These are phyloP conservation scores for Solenopsis fugax DNA, from an alignment of 1,140 invertebrate species.

Conservation along the genomic window DNA sequence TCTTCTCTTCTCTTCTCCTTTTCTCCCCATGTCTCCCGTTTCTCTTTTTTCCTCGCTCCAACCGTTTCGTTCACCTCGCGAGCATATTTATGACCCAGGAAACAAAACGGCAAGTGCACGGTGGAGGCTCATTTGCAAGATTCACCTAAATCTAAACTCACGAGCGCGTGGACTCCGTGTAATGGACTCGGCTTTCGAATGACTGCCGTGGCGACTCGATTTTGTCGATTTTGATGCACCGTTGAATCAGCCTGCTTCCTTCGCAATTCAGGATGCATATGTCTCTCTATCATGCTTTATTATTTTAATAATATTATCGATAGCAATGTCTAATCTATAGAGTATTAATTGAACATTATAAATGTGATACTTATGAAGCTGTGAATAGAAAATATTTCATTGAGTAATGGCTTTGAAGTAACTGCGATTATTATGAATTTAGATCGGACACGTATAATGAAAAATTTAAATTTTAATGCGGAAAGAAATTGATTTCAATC, in stretches of 20 bases:
- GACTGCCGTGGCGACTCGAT: neutral
- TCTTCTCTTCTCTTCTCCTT: neutral
- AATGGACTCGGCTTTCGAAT: slow-evolving; percentile 21
- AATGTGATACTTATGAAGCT: neutral
- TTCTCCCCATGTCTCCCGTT: too few species aligned
- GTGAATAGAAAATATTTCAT: neutral
- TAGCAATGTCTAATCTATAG: neutral
- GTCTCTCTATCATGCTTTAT: neutral
- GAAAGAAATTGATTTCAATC: neutral
- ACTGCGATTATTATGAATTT: neutral
- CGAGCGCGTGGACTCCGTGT: slow-evolving; percentile 1
- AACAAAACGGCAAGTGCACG: slow-evolving; percentile 73
- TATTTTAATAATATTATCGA: neutral
- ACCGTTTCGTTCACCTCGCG: slow-evolving; percentile 18
- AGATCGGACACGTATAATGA: neutral
- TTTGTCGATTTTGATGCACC: neutral
- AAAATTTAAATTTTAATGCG: neutral
- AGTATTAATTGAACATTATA: neutral
- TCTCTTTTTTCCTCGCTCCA: slow-evolving; percentile 18
- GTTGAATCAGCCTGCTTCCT: neutral
- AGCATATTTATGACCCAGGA: slow-evolving; percentile 73
- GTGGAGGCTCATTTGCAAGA: slow-evolving; percentile 72
- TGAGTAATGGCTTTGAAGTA: neutral
- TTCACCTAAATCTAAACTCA: slow-evolving; percentile 70
- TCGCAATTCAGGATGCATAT: neutral